These are phyloP conservation scores for Drosophila malerkotliana DNA, from an alignment of 1,140 invertebrate species.

Conservation along the genomic window DNA sequence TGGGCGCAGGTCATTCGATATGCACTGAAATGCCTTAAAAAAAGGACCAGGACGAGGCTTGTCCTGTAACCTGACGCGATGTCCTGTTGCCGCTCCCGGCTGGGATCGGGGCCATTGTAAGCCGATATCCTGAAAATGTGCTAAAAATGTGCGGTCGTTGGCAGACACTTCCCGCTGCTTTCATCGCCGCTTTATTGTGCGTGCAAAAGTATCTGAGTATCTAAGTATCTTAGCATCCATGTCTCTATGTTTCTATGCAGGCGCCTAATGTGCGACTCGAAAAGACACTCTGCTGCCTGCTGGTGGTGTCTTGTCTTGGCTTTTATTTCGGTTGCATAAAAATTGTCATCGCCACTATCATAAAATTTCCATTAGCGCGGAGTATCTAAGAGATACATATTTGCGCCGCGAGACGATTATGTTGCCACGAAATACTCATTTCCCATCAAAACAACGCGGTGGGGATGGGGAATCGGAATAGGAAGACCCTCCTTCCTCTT, in stretches of 20 bases:
- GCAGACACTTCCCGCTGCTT: conserved; percentile 12
- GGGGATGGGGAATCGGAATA: background rate
- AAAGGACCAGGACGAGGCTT: conserved; percentile 11
- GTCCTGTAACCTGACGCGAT: conserved; percentile 67
- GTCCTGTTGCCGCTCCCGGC: conserved; percentile 44
- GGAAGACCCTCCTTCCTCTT: conserved; percentile 3
- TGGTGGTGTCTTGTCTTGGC: conserved; percentile 8
- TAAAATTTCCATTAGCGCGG: conserved; percentile 74
- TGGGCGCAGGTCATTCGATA: conserved; percentile 63
- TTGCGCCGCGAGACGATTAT: conserved; percentile 36
- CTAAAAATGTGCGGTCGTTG: conserved; percentile 74
- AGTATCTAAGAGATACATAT: conserved; percentile 46
- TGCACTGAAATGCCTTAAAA: conserved; percentile 52
- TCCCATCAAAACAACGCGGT: conserved; percentile 34
- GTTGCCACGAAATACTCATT: conserved; percentile 35
- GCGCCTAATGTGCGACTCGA: conserved; percentile 48
- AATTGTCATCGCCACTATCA: conserved; percentile 72
- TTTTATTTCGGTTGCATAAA: conserved; percentile 62
- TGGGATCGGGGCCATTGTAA: conserved; percentile 53
- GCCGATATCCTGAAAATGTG: conserved; percentile 75
- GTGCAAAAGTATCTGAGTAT: conserved; percentile 23
- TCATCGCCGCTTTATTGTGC: conserved; percentile 2
- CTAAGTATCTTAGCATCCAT: conserved; percentile 12
- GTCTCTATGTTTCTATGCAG: conserved; percentile 26
- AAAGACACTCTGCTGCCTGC: conserved; percentile 33